A percentile compares a stretch with the other conserved stretches of the same genome.
phyloP scores from a whole-genome alignment of 1,140 invertebrate genomes.

The Colletes latitarsis region DNA sequence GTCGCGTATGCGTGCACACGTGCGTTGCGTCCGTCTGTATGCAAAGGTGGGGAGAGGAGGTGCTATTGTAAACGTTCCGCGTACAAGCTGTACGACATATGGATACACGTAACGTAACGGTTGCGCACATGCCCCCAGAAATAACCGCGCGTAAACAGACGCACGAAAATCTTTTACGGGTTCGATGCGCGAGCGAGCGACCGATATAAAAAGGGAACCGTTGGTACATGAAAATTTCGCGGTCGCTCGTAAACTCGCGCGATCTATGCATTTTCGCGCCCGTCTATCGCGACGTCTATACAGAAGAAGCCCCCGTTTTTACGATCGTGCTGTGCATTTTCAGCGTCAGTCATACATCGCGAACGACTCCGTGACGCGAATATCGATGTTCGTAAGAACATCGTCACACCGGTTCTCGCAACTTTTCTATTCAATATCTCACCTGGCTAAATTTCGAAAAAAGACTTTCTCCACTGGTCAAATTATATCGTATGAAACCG shows the following conservation, averaged over 20 bases:
- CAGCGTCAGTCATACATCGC: slow-evolving; percentile 36
- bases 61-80: slow-evolving; percentile 75
- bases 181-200: slow-evolving; percentile 54
- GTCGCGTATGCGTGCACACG: slow-evolving; percentile 39
- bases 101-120: slow-evolving; percentile 61
- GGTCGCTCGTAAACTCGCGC: slow-evolving; percentile 56
- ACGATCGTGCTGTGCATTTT: slow-evolving; percentile 46
- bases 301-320: slow-evolving; percentile 37
- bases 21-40: slow-evolving; percentile 15
- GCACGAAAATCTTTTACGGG: slow-evolving; percentile 69
- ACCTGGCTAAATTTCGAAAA: too few species aligned
- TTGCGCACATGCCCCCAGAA: slow-evolving; percentile 67
- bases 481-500: too few species aligned
- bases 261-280: slow-evolving; percentile 52
- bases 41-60: slow-evolving; percentile 45
- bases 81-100: slow-evolving; percentile 72
- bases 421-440: not conserved
- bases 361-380: slow-evolving; percentile 54
- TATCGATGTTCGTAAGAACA: not conserved
- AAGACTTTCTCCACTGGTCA: too few species aligned
- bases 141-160: slow-evolving; percentile 67
- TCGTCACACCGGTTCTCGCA: too few species aligned
- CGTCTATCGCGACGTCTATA: slow-evolving; percentile 45
- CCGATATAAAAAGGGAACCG: not conserved
- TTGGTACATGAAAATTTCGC: slow-evolving; percentile 50